A percentile compares a stretch with the other conserved stretches of the same genome.
These are phyloP conservation scores for Taurulus bubalis DNA, from an alignment of 2,113 vertebrate species.

Conservation along the genomic window DNA sequence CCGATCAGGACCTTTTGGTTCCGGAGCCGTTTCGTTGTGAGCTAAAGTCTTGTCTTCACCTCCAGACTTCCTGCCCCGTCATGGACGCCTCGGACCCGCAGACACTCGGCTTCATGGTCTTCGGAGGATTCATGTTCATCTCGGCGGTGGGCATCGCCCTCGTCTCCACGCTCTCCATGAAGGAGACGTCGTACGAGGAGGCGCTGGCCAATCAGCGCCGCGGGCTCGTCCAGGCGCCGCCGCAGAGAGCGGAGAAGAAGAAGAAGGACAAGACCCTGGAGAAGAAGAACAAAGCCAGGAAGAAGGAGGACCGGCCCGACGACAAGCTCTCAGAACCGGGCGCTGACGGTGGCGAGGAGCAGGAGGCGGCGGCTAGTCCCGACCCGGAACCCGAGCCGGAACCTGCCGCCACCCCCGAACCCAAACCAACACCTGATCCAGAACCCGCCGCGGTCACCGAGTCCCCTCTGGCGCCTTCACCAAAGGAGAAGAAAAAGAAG, in stretches of 20 bases:
- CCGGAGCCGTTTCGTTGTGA: no score
- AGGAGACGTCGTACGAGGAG: slow-evolving; percentile 44
- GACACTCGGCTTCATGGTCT: slow-evolving; percentile 32
- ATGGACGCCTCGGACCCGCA: slow-evolving; percentile 36
- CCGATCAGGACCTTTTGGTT: no score
- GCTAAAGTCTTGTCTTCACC: background rate
- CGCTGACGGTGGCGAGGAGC: background rate
- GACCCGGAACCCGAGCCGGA: slow-evolving; percentile 32
- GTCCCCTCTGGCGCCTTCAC: background rate
- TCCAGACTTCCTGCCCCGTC: slow-evolving; percentile 22
- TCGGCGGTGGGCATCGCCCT: slow-evolving; percentile 32
- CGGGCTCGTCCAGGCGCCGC: background rate
- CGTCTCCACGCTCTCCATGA: slow-evolving; percentile 41
- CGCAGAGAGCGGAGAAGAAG: slow-evolving; percentile 27
- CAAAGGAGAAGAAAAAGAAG: slow-evolving; percentile 43
- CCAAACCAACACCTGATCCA: background rate
- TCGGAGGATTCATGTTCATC: slow-evolving; percentile 42
- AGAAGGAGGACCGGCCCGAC: slow-evolving; percentile 18
- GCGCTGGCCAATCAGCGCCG: slow-evolving; percentile 28
- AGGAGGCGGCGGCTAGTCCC: background rate
- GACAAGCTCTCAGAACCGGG: background rate
- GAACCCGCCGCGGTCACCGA: background rate
- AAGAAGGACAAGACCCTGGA: slow-evolving; percentile 35
- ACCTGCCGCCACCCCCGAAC: background rate
- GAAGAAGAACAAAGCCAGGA: slow-evolving; percentile 36